A percentile compares a stretch with the other conserved stretches of the same genome.
These are phyloP conservation scores for Conger conger DNA, from an alignment of 2,113 vertebrate genomes.

Conservation along the genomic window DNA sequence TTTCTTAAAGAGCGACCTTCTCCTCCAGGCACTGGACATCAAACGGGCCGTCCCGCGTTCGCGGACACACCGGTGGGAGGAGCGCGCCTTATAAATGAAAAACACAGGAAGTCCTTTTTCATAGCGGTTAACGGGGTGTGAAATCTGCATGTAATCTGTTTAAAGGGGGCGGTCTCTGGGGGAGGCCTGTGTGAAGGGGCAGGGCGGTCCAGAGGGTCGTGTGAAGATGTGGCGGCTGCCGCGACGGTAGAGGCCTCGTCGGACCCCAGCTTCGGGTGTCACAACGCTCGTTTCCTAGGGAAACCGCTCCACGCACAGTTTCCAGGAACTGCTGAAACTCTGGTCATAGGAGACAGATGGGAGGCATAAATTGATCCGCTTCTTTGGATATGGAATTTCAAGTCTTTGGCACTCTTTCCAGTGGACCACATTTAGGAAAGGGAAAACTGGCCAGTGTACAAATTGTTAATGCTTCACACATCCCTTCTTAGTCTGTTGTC, in stretches of 20 bases:
- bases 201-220: neutral
- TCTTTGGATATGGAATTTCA: neutral
- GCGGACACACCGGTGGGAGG: neutral
- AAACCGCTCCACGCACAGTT: neutral
- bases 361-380: neutral
- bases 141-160: slow-evolving; percentile 20
- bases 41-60: neutral
- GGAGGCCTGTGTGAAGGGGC: neutral
- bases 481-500: neutral
- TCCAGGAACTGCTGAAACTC: neutral
- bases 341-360: neutral
- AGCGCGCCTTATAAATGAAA: neutral
- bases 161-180: slow-evolving; percentile 10
- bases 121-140: neutral
- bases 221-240: neutral
- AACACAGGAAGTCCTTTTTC: slow-evolving; percentile 27
- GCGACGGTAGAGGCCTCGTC: neutral
- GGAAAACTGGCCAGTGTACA: neutral
- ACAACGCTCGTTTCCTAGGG: neutral
- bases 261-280: neutral
- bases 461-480: slow-evolving; percentile 5
- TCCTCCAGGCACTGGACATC: slow-evolving; percentile 2
- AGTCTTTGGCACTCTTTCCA: neutral
- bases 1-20: neutral
- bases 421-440: neutral